These are phyloP conservation scores for Simalia tracyae DNA, from an alignment of 2,797 vertebrate genomes.

Conservation along the genomic window DNA sequence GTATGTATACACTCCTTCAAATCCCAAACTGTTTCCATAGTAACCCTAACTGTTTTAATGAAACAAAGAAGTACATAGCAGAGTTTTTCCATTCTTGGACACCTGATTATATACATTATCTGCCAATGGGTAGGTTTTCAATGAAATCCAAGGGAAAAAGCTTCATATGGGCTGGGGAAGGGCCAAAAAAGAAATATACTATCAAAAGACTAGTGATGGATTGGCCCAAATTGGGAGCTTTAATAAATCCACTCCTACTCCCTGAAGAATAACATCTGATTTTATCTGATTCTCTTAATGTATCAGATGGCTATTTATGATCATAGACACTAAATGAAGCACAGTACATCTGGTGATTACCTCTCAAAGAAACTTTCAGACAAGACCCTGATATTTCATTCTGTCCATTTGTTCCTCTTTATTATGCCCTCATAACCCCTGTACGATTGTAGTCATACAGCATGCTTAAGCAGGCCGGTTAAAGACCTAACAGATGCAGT, in stretches of 20 bases:
- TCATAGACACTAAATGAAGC: not conserved
- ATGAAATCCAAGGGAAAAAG: not conserved
- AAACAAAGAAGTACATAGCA: conserved; percentile 11
- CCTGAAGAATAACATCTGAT: not conserved
- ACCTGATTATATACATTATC: conserved; percentile 1
- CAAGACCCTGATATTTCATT: not conserved
- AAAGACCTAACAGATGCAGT: not conserved
- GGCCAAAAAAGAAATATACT: not conserved
- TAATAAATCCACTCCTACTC: not conserved
- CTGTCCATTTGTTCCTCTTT: not conserved
- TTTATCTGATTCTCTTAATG: conserved; percentile 13
- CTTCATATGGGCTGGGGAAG: not conserved
- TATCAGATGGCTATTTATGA: not conserved
- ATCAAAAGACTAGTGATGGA: not conserved
- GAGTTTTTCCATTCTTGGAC: conserved; percentile 5
- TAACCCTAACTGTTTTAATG: not conserved
- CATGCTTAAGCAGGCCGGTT: not conserved
- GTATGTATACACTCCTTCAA: not conserved
- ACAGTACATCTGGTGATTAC: not conserved
- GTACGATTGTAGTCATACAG: not conserved
- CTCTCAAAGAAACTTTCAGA: not conserved
- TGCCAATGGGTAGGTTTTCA: not conserved
- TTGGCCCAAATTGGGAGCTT: not conserved
- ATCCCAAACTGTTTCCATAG: not conserved
- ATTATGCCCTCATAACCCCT: not conserved